Base-by-base conservation (phyloP, 2,113 vertebrate species). In the Psilopsiagon aurifrons region DNA sequence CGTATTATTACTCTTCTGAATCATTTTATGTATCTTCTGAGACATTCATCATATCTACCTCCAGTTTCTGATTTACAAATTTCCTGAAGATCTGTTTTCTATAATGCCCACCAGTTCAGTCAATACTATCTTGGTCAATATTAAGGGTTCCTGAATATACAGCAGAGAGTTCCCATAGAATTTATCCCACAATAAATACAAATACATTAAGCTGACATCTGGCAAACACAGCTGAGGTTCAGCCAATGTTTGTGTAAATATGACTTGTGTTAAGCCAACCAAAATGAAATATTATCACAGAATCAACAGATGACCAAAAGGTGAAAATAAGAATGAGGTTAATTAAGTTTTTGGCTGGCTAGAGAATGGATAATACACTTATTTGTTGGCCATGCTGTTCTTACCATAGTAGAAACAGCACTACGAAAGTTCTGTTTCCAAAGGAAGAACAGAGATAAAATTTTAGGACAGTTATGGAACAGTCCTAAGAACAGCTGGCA, bases 311-410 rank as follows among this genome's bases (percentile, higher is more conserved):
- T 5, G 46, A 77, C 41, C 54, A 83, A 81, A 60, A 86, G 78
- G 27, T 81, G 76, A 89, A 90, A 93, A 86, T 39, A 63, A 94
- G 81, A 33, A 35, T 15, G 25, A 80, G 7, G 18, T 87, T 78
- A 91, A 91, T 84, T 43, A 78, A 78, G 81, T 63, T 16, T 74
- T 57, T 55, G 33, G 22, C 18, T 63, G 16, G 13, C 84, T 71
- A 91, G 57, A 78, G 27, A 29, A 63, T 23, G 24, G 28, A 51
- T 78, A 87, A 87, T 43, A 39, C 3, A 39, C 23, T 83, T 86
- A 73, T 17, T 47, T 77, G 41, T 62, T 77, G 68, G 39, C 59
- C 23, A 23, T 47, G 41, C 4, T 51, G 49, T 78, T 57, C 82
- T 69, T 70, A 67, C 18, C 9, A 39, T 46, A 81, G 39, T 7